Conservation (phyloP, 2,797 vertebrate species). For the Enteromius anoplus region DNA sequence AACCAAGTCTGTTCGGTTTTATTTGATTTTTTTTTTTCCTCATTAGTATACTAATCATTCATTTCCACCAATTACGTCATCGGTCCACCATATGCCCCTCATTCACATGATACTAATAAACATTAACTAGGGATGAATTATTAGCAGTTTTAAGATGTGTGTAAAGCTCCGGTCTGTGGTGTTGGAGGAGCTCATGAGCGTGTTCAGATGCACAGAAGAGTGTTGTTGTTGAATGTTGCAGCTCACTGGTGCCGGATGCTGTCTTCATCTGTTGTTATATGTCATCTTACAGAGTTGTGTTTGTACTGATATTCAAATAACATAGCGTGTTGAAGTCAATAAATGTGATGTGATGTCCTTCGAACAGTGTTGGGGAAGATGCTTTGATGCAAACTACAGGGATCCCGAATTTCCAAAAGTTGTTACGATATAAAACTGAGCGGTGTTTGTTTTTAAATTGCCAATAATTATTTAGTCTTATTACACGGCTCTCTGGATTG, state of each 20-base stretch:
- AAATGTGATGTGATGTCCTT: constrained; percentile 18
- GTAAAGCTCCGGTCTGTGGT: constrained; percentile 18
- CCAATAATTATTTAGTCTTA: too few species aligned
- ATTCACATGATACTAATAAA: constrained; percentile 35
- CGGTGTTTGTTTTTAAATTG: not conserved
- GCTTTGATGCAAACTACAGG: not conserved
- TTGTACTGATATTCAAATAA: constrained; percentile 25
- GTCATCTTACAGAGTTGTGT: constrained; percentile 23
- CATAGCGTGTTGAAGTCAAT: not conserved
- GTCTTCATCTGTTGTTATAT: constrained; percentile 28
- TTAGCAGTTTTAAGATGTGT: constrained; percentile 9
- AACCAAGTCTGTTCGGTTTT: constrained; percentile 38
- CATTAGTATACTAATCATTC: constrained; percentile 3
- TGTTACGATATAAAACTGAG: not conserved
- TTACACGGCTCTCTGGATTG: too few species aligned
- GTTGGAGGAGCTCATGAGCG: not conserved
- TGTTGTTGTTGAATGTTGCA: constrained; percentile 39
- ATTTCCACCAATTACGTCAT: constrained; percentile 38
- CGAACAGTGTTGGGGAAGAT: constrained; percentile 31
- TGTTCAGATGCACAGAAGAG: constrained; percentile 21
- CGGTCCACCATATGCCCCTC: constrained; percentile 29
- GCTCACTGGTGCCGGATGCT: constrained; percentile 36
- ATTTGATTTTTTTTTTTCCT: not conserved
- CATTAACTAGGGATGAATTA: constrained; percentile 25
- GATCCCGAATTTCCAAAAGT: not conserved